Evolutionary conservation across 2,888 invertebrate genomes (phyloP).

Genomic region (Monochamus alternatus): DNA sequence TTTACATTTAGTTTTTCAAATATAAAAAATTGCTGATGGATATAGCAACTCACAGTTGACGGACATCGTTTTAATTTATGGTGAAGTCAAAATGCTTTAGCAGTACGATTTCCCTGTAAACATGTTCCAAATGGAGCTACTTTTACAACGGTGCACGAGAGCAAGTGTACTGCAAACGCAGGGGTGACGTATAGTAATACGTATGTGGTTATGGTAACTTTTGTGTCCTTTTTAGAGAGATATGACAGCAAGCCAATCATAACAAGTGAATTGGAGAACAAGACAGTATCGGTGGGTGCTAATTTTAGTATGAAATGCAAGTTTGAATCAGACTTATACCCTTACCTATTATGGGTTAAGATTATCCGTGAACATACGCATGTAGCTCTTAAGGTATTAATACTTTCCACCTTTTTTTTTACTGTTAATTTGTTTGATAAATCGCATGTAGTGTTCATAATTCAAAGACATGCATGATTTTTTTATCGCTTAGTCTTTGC

Average conservation of each 20-base stretch:
- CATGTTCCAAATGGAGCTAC: no score
- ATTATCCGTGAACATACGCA: slow-evolving; percentile 38
- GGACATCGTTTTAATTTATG: no score
- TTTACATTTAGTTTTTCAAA: no score
- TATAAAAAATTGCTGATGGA: no score
- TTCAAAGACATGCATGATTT: neutral
- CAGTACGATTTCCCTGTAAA: no score
- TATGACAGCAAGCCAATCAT: slow-evolving; percentile 90
- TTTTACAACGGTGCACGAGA: no score
- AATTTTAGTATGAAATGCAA: slow-evolving; percentile 85
- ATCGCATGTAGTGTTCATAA: no score
- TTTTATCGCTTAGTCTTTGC: neutral
- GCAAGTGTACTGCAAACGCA: no score
- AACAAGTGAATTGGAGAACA: slow-evolving; percentile 82
- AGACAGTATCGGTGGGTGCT: slow-evolving; percentile 82
- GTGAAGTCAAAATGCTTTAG: no score
- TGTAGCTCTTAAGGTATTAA: slow-evolving; percentile 35
- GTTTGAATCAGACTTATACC: slow-evolving; percentile 89
- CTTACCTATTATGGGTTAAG: slow-evolving; percentile 83
- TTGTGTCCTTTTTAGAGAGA: slow-evolving; percentile 62
- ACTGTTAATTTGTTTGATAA: neutral
- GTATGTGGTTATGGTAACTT: slow-evolving; percentile 12
- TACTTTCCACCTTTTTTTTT: neutral
- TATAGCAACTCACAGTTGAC: no score
- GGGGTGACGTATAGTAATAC: neutral